Percentiles rank a stretch among this genome's conserved stretches.
Conservation (phyloP, 2,888 invertebrate genomes). For the Vesta saturnalis region DNA sequence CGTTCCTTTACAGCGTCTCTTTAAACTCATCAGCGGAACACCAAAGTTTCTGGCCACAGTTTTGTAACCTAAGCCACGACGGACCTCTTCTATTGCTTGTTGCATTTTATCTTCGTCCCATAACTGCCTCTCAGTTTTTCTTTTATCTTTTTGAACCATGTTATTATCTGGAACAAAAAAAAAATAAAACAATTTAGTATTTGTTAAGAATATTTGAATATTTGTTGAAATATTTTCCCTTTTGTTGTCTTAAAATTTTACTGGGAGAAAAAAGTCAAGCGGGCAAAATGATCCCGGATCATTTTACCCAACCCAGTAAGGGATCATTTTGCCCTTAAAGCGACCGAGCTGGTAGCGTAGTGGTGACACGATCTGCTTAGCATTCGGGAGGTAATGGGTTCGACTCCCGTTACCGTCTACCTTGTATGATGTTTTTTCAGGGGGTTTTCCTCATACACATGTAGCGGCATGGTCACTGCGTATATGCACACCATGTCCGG, state of each 20-base stretch:
- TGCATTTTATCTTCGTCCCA: slow-evolving; percentile 16
- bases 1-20: slow-evolving; percentile 15
- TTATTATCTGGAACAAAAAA: slow-evolving; percentile 5
- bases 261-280: not conserved
- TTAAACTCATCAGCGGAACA: slow-evolving; percentile 20
- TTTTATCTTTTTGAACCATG: slow-evolving; percentile 15
- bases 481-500: no score
- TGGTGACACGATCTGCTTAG: no score
- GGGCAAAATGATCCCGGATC: not conserved
- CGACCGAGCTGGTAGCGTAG: not conserved
- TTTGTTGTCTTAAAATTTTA: not conserved
- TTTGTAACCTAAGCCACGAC: slow-evolving; percentile 5
- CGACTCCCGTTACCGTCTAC: no score
- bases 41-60: slow-evolving; percentile 18
- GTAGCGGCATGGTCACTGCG: no score
- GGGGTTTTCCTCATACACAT: no score
- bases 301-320: not conserved
- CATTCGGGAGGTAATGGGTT: no score
- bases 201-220: not conserved
- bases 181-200: not conserved
- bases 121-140: slow-evolving; percentile 16
- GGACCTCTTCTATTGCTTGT: slow-evolving; percentile 13
- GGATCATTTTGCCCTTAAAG: slow-evolving; percentile 7
- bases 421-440: no score
- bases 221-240: not conserved